Conservation (phyloP, 2,113 vertebrate species). For the Girardinichthys multiradiatus region DNA sequence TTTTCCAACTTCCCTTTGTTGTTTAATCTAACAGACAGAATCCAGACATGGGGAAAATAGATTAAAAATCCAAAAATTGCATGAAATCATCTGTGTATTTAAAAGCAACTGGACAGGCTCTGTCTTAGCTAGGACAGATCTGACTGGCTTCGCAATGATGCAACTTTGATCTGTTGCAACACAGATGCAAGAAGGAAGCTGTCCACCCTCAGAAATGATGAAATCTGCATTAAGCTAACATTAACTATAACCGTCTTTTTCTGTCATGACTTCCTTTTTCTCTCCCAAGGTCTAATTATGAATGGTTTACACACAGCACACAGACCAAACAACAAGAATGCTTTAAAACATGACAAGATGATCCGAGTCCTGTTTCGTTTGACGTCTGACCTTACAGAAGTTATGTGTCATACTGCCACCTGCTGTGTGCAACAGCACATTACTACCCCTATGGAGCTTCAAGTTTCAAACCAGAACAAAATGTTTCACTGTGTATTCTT, state of each 20-base stretch:
- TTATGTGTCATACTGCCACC: slow-evolving; percentile 38
- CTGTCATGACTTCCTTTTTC: slow-evolving; percentile 4
- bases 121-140: neutral
- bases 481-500: neutral
- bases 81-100: neutral
- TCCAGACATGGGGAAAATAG: neutral
- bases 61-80: neutral
- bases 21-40: neutral
- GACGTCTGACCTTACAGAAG: neutral
- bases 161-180: slow-evolving; percentile 60
- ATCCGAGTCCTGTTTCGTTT: neutral
- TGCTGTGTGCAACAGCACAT: slow-evolving; percentile 17
- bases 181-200: slow-evolving; percentile 24
- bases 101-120: neutral
- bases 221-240: slow-evolving; percentile 21
- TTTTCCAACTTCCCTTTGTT: neutral
- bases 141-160: slow-evolving; percentile 25
- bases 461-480: neutral
- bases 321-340: neutral
- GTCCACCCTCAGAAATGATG: slow-evolving; percentile 16
- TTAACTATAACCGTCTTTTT: neutral
- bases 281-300: neutral
- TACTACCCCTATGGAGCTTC: neutral
- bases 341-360: neutral
- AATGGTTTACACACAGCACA: neutral